Percentiles rank a stretch among this genome's conserved stretches.
Evolutionary conservation across 2,888 invertebrate genomes (phyloP).

Genomic region (Rotaria macrura): DNA sequence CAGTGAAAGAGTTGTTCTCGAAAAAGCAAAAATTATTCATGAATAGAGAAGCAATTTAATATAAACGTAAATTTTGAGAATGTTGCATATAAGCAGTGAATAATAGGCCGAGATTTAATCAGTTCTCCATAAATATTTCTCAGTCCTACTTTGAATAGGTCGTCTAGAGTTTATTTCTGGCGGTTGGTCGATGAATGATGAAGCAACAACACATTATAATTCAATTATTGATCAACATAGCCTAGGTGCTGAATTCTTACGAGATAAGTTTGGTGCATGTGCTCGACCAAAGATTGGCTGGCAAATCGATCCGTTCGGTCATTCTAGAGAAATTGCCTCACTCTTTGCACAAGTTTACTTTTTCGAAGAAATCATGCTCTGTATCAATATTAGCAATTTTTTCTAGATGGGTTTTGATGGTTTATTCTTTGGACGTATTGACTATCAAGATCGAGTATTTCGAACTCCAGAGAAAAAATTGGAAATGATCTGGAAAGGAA

Average conservation of each 20-base stretch:
- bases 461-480: conserved; percentile 58
- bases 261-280: conserved; percentile 54
- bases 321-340: conserved; percentile 73
- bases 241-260: conserved; percentile 52
- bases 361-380: not conserved
- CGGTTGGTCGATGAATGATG: conserved; percentile 52
- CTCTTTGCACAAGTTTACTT: conserved; percentile 51
- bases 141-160: too few relatives aligned
- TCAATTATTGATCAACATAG: conserved; percentile 55
- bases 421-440: conserved; percentile 27
- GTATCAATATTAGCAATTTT: not conserved
- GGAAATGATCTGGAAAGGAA: conserved; percentile 72
- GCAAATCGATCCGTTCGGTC: conserved; percentile 80
- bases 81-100: too few relatives aligned
- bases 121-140: too few relatives aligned
- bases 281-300: conserved; percentile 66
- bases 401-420: conserved; percentile 27
- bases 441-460: conserved; percentile 63
- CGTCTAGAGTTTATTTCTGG: conserved; percentile 34
- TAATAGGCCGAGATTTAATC: too few relatives aligned
- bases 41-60: too few relatives aligned
- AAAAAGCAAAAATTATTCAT: too few relatives aligned
- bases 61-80: too few relatives aligned
- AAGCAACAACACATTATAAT: conserved; percentile 54
- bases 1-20: too few relatives aligned